Evolutionary conservation across 2,888 invertebrate genomes (phyloP).

Genomic region (Tachina fera): DNA sequence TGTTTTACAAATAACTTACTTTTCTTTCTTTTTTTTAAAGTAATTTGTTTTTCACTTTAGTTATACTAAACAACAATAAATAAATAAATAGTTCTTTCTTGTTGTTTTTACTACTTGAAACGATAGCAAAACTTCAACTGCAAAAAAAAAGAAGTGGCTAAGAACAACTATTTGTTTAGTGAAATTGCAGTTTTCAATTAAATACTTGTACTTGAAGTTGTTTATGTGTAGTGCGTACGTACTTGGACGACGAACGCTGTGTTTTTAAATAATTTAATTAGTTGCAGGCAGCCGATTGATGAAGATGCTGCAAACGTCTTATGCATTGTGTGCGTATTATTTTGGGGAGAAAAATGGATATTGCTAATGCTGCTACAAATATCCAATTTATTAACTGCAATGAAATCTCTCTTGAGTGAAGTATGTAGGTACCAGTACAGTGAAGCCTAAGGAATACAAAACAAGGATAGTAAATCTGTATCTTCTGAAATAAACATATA

Average conservation of each 20-base stretch:
- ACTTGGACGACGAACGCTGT: not conserved
- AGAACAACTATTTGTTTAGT: slow-evolving; percentile 43
- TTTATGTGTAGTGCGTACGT: slow-evolving; percentile 25
- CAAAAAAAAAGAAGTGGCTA: slow-evolving; percentile 26
- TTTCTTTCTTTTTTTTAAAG: slow-evolving; percentile 5
- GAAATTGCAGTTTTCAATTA: slow-evolving; percentile 51
- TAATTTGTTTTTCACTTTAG: slow-evolving; percentile 54
- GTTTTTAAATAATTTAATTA: slow-evolving; percentile 22
- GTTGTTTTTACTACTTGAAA: slow-evolving; percentile 46
- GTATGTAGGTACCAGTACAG: too few relatives aligned
- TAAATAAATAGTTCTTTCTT: slow-evolving; percentile 40
- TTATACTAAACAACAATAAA: slow-evolving; percentile 24
- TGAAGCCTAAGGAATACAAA: too few relatives aligned
- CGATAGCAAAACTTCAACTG: slow-evolving; percentile 48
- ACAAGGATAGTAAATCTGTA: too few relatives aligned
- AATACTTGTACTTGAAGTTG: slow-evolving; percentile 32
- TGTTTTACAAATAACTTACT: not conserved
- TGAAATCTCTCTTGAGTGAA: too few relatives aligned
- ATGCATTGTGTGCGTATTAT: not conserved
- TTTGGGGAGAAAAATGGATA: not conserved
- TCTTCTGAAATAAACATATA: too few relatives aligned
- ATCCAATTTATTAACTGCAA: not conserved
- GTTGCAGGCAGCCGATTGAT: slow-evolving; percentile 25
- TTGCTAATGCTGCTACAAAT: not conserved
- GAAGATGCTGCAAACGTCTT: slow-evolving; percentile 1